phyloP scores from a whole-genome alignment of 2,113 vertebrate species.

The Dasyurus viverrinus region DNA sequence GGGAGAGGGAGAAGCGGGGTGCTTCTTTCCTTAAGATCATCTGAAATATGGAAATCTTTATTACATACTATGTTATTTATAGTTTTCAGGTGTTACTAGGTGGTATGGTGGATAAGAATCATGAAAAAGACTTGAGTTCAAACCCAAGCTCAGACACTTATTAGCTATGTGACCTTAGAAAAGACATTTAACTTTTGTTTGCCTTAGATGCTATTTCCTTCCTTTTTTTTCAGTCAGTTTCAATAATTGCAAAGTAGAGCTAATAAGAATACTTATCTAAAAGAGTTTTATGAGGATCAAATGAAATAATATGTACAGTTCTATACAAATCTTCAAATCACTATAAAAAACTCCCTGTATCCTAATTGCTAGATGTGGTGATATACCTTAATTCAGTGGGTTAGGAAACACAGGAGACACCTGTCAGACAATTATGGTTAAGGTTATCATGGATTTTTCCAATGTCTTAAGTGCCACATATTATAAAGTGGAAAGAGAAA shows the following conservation, averaged over 20 bases:
- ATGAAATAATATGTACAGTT: neutral
- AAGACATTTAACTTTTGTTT: neutral
- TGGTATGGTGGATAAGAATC: neutral
- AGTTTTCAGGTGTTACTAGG: neutral
- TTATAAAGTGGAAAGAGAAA: neutral
- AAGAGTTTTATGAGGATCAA: neutral
- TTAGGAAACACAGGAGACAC: neutral
- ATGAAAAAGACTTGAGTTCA: neutral
- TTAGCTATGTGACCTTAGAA: neutral
- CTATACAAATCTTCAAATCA: neutral
- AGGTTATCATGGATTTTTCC: neutral
- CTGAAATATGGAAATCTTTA: neutral
- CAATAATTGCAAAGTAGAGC: neutral
- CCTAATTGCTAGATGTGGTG: neutral
- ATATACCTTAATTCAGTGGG: neutral
- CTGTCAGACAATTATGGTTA: neutral
- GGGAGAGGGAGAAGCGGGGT: too few relatives aligned
- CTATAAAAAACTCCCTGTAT: neutral
- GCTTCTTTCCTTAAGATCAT: neutral
- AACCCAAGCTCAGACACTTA: neutral
- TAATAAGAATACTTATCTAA: neutral
- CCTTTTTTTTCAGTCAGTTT: neutral
- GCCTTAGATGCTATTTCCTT: neutral
- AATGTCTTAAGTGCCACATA: neutral
- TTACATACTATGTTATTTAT: neutral